These are phyloP conservation scores for Rosalia funebris DNA, from an alignment of 2,888 invertebrate genomes.

Conservation along the genomic window DNA sequence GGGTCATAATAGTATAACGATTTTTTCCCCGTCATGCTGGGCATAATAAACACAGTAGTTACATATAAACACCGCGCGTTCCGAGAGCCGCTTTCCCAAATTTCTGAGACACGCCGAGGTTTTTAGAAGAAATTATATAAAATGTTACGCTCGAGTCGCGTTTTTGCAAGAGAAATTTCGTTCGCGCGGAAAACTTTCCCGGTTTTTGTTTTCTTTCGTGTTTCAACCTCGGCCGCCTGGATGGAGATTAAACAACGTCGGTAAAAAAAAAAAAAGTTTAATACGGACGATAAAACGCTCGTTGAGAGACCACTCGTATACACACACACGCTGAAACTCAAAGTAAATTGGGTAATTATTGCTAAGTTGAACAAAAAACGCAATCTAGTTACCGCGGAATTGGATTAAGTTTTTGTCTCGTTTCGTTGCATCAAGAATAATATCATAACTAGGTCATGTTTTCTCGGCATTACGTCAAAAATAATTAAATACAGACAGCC, in stretches of 20 bases:
- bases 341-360: not conserved
- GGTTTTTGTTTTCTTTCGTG: too few species aligned
- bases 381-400: not conserved
- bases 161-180: not conserved
- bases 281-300: too few species aligned
- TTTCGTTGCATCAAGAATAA: not conserved
- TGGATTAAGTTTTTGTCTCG: not conserved
- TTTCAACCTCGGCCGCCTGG: too few species aligned
- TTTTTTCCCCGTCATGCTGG: not conserved
- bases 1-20: conserved; percentile 1
- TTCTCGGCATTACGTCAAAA: not conserved
- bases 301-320: too few species aligned
- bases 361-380: not conserved
- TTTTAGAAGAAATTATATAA: not conserved
- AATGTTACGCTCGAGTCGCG: not conserved
- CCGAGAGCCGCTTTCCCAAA: not conserved
- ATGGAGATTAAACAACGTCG: too few species aligned
- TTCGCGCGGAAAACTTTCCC: not conserved
- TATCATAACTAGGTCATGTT: conserved; percentile 2
- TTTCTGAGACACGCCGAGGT: not conserved
- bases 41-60: too few species aligned
- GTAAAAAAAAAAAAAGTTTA: too few species aligned
- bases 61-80: not conserved
- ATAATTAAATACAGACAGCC: too few species aligned
- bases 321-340: not conserved